Evolutionary conservation across 2,888 invertebrate species (phyloP), one percentile per base, ranked within the genome.

Genomic region (Drosophila melanocephala): DNA sequence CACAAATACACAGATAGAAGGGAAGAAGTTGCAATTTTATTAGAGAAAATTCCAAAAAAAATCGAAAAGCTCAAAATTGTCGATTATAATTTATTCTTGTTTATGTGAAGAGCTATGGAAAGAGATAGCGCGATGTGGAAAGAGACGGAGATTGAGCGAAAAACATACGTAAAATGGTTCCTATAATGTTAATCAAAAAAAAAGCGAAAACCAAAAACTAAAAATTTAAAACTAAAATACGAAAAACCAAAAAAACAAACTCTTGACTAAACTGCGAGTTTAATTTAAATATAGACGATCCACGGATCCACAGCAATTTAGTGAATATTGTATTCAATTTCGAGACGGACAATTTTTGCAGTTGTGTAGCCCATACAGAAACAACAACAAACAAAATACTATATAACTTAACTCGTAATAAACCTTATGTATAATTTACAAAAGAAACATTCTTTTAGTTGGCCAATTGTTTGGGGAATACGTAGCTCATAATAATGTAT

Each of bases 141-240:
- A 65, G 47, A 39, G 78, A 44, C 0, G 5, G 55, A 56, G 55
- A 66, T 50, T 58, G 61, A 57, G 62, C 62, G 47, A 85, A 77
- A 84, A 84, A 86, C 87, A 92, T 92, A 93, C 92, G 92, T 93
- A 93, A 93, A 92, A 92, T 91, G 92, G 93, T 93, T 93, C 93
- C 93, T 93, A 93, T 91, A 92, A 93, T 93, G 91, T 91, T 92
- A 92, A 92, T 92, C 90, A 91, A 91, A 91, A 81, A 72, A 55
- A 72, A 55, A 56, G 53, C 44, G 32, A 73, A 75, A 72, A 76
- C 56, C 39, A 52, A 60, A 72, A 70, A 63, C 50, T 51, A 47
- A 70, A 67, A 75, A 71, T 50, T 14, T 19, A 50, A 32, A 77
- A 73, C 39, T 52, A 60, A 82, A 79, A 57, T 42, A 47, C 33